Base-by-base conservation (phyloP, 2,888 invertebrate species). In the Heteromurus nitidus region DNA sequence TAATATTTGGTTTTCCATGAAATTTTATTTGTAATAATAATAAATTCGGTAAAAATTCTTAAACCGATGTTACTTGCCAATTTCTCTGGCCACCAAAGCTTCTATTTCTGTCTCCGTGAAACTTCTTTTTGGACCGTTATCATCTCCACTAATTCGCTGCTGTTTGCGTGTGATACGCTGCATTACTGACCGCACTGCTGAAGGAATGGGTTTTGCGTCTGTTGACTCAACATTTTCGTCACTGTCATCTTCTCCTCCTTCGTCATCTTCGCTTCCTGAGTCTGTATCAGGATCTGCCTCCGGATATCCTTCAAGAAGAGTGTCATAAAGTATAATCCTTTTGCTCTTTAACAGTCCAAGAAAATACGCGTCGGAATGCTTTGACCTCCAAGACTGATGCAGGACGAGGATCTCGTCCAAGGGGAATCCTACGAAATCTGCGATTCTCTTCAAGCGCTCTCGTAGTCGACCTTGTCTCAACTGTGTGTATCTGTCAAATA, bases 401-500 rank as follows among this genome's bases (percentile, higher is more conserved):
- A 99, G 98, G 84, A 98, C 95, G 89, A 95, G 98, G 28, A 99
- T 90, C 90, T 99, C 97, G 24, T 95, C 95, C 1, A 99, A 91
- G 0, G 99, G 98, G 88, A 98, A 99, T 60, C 94, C 91, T 1
- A 99, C 91, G 73, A 93, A 93, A 0, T 93, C 92, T 1, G 99
- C 98, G 84, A 99, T 90, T 82, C 92, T 91, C 90, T 99, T 97
- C 88, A 99, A 99, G 47, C 94, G 92, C 50, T 92, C 91, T 85
- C 95, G 93, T n/a, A 99, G 91, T 53, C 95, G 92, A 5, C 99
- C 98, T 84, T 98, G 82, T 11, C 76, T 69, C 30, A 92, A 88
- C 1, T 91, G 91, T 16, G 90, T 90, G 87, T 91, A 92, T 85
- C 90, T 91, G 88, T 92, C 92, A 88, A 92, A 92, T 60, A 92